A percentile compares a stretch with the other conserved stretches of the same genome.
These are phyloP conservation scores for Chlorops oryzae DNA, from an alignment of 1,140 invertebrate species.

Conservation along the genomic window DNA sequence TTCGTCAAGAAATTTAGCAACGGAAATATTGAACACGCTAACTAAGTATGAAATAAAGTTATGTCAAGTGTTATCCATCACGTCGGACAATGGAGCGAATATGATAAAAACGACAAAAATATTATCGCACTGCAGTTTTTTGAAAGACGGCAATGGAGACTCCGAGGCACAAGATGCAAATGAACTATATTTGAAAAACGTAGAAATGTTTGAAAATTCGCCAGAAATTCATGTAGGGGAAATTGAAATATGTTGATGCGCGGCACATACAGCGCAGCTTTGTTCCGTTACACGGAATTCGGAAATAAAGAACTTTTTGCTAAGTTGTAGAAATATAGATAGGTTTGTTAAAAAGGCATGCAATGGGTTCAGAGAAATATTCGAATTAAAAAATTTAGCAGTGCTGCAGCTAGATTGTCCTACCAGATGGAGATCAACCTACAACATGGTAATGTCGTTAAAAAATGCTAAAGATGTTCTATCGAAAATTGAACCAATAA, in stretches of 20 bases:
- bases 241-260: conserved; percentile 4
- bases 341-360: conserved; percentile 11
- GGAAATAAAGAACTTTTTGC: not conserved
- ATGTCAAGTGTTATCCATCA: not conserved
- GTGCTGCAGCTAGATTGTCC: conserved; percentile 15
- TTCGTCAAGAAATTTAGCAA: too few relatives aligned
- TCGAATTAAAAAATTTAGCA: conserved; percentile 11
- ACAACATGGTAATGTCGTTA: conserved; percentile 11
- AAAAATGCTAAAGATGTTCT: conserved; percentile 8
- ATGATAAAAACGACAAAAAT: conserved; percentile 14
- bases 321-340: conserved; percentile 4
- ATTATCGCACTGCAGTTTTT: too few relatives aligned
- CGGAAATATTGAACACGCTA: not conserved
- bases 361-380: conserved; percentile 7
- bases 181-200: conserved; percentile 6
- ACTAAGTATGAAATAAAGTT: conserved; percentile 7
- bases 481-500: conserved; percentile 8
- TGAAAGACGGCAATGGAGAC: too few relatives aligned
- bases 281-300: conserved; percentile 1
- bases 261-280: not conserved
- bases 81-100: not conserved
- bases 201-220: conserved; percentile 2
- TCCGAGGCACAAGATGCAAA: too few relatives aligned
- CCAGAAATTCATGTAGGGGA: conserved; percentile 5
- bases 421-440: conserved; percentile 17